Base-by-base conservation (phyloP, 2,113 vertebrate species). In the Camelus dromedarius region DNA sequence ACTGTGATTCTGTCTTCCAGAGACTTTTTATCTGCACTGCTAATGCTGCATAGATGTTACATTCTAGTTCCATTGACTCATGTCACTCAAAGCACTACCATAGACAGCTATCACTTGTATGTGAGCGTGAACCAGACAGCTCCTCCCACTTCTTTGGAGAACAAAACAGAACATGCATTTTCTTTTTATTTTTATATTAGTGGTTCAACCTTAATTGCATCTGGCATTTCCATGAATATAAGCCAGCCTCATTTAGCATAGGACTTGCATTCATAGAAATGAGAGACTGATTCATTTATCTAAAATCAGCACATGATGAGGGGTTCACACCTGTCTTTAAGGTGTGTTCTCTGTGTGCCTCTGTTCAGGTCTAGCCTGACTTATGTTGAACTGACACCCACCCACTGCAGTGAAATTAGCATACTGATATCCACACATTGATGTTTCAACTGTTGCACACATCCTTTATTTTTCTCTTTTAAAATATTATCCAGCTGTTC, bases 221-320 rank as follows among this genome's bases (percentile, higher is more conserved):
- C 91, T 24, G 28, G 35, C 35, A 66, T 84, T 60, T 79, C 93
- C 62, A 72, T 98, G 93, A 95, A 56, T 93, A 48, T 50, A n/a
- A 87, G 9, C 48, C 48, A 93, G 52, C 15, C 11, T 84, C 18
- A n/a, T 16, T 86, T 67, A 82, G 15, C 18, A 11, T 12, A 56
- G 18, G 46, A 92, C 82, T 89, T 69, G 52, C 79, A 72, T 93
- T 72, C 28, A 24, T 56, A 48, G 11, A 72, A 95, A 50, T 66
- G 12, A 67, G n/a, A 18, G 11, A 6, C 46, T 80, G 69, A 32
- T 16, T 46, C 28, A 52, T 66, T 94, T 69, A 52, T 52, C 69
- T 94, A 50, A 46, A 97, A n/a, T 73, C 30, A 56, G 42, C 35
- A 14, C 58, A 46, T 14, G 42, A 16, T 85, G 93, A 66, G 60